phyloP scores from a whole-genome alignment of 2,113 vertebrate species.

The Thomomys bottae region DNA sequence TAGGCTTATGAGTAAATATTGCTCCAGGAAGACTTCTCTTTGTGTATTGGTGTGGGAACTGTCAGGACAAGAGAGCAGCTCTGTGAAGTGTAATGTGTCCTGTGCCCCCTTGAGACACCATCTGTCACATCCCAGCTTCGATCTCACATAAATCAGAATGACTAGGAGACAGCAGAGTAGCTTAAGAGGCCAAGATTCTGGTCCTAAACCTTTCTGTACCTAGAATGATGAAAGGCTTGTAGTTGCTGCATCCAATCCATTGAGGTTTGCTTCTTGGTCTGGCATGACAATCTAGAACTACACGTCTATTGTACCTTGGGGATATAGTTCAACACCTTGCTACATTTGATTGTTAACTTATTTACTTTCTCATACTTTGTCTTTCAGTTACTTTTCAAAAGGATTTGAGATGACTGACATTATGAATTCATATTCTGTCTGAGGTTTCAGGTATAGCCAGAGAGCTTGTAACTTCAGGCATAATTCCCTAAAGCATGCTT shows the following conservation, averaged over 20 bases:
- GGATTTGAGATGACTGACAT: background rate
- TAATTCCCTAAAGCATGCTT: background rate
- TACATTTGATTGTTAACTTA: background rate
- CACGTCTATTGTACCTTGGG: background rate
- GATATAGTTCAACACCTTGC: background rate
- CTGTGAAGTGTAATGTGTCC: too few species aligned
- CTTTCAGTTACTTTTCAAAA: background rate
- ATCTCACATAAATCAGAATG: too few species aligned
- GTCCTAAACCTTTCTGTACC: accelerated
- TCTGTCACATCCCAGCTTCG: too few species aligned
- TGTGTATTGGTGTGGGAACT: too few species aligned
- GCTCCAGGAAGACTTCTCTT: too few species aligned
- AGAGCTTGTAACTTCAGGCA: background rate
- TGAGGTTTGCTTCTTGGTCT: background rate
- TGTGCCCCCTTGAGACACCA: too few species aligned
- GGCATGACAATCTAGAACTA: background rate
- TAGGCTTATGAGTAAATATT: too few species aligned
- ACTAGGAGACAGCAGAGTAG: too few species aligned
- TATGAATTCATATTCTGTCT: background rate
- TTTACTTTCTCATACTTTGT: background rate
- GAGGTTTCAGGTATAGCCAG: background rate
- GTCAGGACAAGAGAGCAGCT: too few species aligned
- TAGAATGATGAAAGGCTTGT: background rate
- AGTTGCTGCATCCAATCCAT: background rate
- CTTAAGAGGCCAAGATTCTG: too few species aligned